Conservation (phyloP, 2,797 vertebrate species). For the Eulemur albifrons region DNA sequence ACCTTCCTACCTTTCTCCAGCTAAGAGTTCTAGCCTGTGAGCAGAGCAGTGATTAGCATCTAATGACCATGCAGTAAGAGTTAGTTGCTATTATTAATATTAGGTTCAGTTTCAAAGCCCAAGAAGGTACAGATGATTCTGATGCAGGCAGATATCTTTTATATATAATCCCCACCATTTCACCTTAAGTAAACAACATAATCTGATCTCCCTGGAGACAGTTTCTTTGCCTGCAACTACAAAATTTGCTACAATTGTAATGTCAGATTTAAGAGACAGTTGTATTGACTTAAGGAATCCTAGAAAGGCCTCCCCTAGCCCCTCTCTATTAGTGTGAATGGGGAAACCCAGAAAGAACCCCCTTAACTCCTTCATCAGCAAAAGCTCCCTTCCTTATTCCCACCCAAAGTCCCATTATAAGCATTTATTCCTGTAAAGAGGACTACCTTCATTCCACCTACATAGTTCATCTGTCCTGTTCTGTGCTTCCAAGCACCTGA, state of each 20-base stretch:
- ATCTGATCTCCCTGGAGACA: background rate
- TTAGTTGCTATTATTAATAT: background rate
- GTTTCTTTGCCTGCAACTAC: background rate
- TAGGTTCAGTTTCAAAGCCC: conserved; percentile 14
- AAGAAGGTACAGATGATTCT: background rate
- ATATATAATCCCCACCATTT: background rate
- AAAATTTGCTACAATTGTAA: background rate
- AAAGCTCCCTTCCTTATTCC: background rate
- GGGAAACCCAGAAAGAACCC: background rate
- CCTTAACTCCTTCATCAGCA: background rate
- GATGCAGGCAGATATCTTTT: background rate
- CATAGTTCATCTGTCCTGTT: background rate
- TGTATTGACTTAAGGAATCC: background rate
- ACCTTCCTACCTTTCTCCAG: background rate
- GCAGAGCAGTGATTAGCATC: background rate
- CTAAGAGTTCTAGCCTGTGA: background rate
- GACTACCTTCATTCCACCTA: background rate
- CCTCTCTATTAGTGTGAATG: background rate
- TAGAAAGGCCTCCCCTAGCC: background rate
- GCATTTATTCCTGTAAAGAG: background rate
- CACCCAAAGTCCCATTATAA: background rate
- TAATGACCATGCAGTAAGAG: background rate
- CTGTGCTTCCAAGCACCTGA: background rate
- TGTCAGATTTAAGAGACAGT: background rate
- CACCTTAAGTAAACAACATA: conserved; percentile 14